These are phyloP conservation scores for Rhea pennata DNA, from an alignment of 2,113 vertebrate genomes.

Conservation along the genomic window DNA sequence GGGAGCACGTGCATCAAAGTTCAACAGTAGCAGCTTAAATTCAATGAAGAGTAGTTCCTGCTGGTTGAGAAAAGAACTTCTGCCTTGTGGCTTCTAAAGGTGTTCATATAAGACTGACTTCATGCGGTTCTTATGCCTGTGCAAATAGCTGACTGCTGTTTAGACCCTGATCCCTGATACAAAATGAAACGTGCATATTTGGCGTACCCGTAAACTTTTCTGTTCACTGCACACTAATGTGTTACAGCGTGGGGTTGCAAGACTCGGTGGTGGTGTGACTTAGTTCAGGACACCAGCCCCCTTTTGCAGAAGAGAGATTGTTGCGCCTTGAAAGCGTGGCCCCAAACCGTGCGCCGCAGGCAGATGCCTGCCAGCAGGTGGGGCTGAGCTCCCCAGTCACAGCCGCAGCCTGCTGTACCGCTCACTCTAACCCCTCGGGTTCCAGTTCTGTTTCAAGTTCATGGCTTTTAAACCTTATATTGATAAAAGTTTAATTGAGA, in stretches of 20 bases:
- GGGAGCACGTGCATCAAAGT: not conserved
- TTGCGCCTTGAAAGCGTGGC: not conserved
- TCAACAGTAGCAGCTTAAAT: not conserved
- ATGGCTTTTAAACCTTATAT: not conserved
- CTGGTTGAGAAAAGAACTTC: not conserved
- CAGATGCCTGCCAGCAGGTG: not conserved
- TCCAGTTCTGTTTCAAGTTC: not conserved
- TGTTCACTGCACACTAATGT: fast-evolving
- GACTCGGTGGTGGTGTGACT: not conserved
- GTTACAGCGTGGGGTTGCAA: not conserved
- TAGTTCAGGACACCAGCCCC: not conserved
- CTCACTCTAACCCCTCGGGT: not conserved
- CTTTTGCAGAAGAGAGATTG: not conserved
- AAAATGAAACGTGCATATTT: not conserved
- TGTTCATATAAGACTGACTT: not conserved
- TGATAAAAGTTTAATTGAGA: not conserved
- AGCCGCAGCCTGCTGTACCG: fast-evolving
- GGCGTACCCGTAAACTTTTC: not conserved
- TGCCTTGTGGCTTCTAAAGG: not conserved
- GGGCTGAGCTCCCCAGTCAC: not conserved
- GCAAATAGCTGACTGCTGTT: not conserved
- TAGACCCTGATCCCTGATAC: not conserved
- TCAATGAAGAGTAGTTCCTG: not conserved
- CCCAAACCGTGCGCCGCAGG: fast-evolving
- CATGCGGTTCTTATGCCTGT: not conserved